Percentiles rank a stretch among this genome's conserved stretches.
phyloP scores from a whole-genome alignment of 2,797 vertebrate species.

The Okamejei kenojei region DNA sequence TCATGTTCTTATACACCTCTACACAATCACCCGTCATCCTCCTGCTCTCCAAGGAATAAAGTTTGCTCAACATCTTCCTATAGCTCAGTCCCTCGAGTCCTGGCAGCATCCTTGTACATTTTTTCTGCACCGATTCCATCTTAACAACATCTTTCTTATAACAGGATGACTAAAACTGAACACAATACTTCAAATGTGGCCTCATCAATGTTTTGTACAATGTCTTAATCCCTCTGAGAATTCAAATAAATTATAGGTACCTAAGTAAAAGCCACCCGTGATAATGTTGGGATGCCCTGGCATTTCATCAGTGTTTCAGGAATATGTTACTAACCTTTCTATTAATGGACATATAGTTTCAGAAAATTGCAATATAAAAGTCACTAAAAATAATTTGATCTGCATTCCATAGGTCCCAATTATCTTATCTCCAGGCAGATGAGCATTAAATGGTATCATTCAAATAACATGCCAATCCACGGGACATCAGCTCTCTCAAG shows the following conservation, averaged over 20 bases:
- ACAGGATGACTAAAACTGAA: too few relatives aligned
- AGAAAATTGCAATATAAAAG: not conserved
- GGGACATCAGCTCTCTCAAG: not conserved
- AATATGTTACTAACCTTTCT: not conserved
- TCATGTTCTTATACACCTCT: too few relatives aligned
- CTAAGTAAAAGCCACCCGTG: not conserved
- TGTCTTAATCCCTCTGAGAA: not conserved
- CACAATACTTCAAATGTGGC: too few relatives aligned
- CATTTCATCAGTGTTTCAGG: not conserved
- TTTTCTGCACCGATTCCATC: too few relatives aligned
- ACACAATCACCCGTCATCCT: too few relatives aligned
- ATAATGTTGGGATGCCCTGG: not conserved
- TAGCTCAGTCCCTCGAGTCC: too few relatives aligned
- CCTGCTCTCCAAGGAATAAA: too few relatives aligned
- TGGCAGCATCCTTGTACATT: too few relatives aligned
- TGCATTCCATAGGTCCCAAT: not conserved
- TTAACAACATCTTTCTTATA: too few relatives aligned
- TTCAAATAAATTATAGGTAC: not conserved
- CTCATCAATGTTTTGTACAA: too few relatives aligned
- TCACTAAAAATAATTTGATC: not conserved
- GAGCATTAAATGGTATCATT: not conserved
- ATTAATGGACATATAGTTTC: not conserved
- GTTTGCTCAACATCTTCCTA: too few relatives aligned
- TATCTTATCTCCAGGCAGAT: not conserved
- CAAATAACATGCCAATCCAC: not conserved